Evolutionary conservation across 2,113 vertebrate genomes (phyloP).

Genomic region (Pomatorhinus ruficollis): DNA sequence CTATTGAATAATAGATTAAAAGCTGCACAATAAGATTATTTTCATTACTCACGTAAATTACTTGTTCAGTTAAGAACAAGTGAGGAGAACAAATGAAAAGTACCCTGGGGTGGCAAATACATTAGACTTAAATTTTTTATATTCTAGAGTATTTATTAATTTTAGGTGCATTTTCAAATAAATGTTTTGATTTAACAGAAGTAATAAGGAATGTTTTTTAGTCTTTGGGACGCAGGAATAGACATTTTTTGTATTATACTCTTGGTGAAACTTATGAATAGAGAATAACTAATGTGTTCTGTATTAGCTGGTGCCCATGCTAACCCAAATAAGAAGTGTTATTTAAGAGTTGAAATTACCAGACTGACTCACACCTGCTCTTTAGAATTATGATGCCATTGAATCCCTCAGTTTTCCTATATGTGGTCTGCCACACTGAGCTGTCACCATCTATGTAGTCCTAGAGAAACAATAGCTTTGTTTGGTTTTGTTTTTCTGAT

Average conservation of each 20-base stretch:
- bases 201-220: not conserved
- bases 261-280: not conserved
- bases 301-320: not conserved
- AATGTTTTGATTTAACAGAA: not conserved
- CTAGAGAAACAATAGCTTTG: not conserved
- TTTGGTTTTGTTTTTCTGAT: not conserved
- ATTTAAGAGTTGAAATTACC: not conserved
- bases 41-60: not conserved
- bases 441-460: not conserved
- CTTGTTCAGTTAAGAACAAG: not conserved
- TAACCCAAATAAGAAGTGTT: not conserved
- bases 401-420: not conserved
- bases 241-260: not conserved
- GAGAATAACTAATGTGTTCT: not conserved
- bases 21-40: constrained; percentile 21
- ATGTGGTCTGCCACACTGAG: not conserved
- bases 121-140: not conserved
- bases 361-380: not conserved
- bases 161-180: not conserved
- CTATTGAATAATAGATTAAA: constrained; percentile 64
- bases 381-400: not conserved
- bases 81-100: constrained; percentile 1
- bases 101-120: not conserved
- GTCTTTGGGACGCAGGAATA: not conserved
- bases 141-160: not conserved